Evolutionary conservation across 2,888 invertebrate genomes (phyloP).

Genomic region (Lydus trimaculatus): DNA sequence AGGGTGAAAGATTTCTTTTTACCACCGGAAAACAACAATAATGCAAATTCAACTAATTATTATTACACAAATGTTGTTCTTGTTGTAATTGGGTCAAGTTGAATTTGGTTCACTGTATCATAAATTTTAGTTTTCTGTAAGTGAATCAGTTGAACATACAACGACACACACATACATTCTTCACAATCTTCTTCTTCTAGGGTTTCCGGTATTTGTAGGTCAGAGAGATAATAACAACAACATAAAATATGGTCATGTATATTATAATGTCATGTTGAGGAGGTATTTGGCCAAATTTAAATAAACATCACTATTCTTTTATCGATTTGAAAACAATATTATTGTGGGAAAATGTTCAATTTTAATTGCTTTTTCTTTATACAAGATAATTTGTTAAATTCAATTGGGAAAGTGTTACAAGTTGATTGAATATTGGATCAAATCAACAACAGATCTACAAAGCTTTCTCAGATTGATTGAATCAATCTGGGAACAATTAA

Average conservation of each 20-base stretch:
- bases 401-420: background rate
- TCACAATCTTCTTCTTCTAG: background rate
- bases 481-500: no score
- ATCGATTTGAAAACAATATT: background rate
- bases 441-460: background rate
- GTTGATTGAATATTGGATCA: background rate
- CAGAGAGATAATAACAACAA: background rate
- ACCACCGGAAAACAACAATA: no score
- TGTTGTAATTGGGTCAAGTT: constrained; percentile 3
- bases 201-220: constrained; percentile 5
- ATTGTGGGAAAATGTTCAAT: no score
- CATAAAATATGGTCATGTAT: background rate
- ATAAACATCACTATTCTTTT: background rate
- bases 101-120: background rate
- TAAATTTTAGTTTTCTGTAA: background rate
- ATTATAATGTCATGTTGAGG: background rate
- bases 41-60: no score
- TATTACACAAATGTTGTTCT: no score
- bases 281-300: constrained; percentile 3
- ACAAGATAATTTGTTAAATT: background rate
- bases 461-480: no score
- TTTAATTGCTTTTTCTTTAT: no score
- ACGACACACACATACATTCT: background rate
- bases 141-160: background rate
- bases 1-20: no score